Evolutionary conservation across 2,888 invertebrate species (phyloP), one percentile per base, ranked within the genome.

Genomic region (Sericinus montela): DNA sequence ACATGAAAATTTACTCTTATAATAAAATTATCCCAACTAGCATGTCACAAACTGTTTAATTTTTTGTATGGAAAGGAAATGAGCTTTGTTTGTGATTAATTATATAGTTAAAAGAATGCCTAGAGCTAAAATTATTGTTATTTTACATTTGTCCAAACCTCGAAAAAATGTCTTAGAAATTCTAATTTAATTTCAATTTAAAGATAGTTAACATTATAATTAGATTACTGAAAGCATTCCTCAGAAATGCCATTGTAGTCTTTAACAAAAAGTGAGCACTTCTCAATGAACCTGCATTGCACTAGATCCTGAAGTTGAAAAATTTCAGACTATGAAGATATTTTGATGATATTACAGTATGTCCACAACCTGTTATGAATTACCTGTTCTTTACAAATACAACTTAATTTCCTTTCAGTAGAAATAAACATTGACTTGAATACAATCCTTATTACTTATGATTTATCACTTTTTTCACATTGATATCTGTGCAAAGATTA

Each of bases 51-150:
- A 32, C 41, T 29, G 11, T 30, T 15, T 9, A 30, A 29, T 29
- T 28, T 13, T 23, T 3, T 19, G 51, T 67, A 71, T 72, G 72
- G 65, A 72, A 69, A 67, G 69, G 75, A 76, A 72, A 79, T 55
- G 60, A 69, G 59, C 63, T 75, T 71, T 64, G 49, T 60, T 67
- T 71, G 65, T 65, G 60, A 67, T 69, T 48, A 49, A 57, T 56
- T 67, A 68, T n/a, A n/a, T 67, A 72, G 72, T 78, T 80, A 78
- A 67, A 75, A 78, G 72, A 79, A 80, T 74, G 76, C 68, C 83
- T 82, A 83, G 76, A 80, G 76, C 76, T 77, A 77, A 69, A 66
- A 60, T 69, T 72, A 55, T 69, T 62, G 67, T 59, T 70, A 45
- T 72, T 71, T 72, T 62, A 71, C 56, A 62, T 46, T 51, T 61